phyloP scores from a whole-genome alignment of 2,888 invertebrate genomes.

The Drosophila austrosaltans region DNA sequence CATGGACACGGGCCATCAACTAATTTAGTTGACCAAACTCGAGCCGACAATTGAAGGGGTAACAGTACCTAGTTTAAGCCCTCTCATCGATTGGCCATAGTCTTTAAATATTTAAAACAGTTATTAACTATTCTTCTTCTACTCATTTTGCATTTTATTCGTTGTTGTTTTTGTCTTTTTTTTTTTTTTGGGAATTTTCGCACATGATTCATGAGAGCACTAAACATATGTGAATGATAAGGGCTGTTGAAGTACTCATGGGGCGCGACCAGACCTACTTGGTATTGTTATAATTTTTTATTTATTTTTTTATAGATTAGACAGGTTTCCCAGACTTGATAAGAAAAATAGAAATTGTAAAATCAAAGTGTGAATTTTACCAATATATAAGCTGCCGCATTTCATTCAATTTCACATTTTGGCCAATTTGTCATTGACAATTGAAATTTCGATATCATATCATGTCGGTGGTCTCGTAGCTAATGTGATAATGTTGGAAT shows the following conservation, averaged over 20 bases:
- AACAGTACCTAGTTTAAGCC: background rate
- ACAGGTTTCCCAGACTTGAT: constrained; percentile 17
- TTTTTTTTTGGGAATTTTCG: constrained; percentile 44
- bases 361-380: constrained; percentile 2
- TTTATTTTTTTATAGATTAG: constrained; percentile 8
- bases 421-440: constrained; percentile 6
- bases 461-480: background rate
- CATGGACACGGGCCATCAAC: constrained; percentile 15
- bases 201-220: constrained; percentile 45
- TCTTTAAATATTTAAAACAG: constrained; percentile 44
- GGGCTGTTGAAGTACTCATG: constrained; percentile 1
- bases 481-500: background rate
- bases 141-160: constrained; percentile 37
- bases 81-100: background rate
- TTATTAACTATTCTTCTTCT: constrained; percentile 19
- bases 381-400: background rate
- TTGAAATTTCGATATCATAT: background rate
- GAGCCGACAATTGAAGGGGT: background rate
- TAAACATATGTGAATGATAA: constrained; percentile 20
- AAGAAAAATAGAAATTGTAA: constrained; percentile 7
- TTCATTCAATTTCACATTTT: background rate
- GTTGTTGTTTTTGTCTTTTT: constrained; percentile 16
- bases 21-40: constrained; percentile 3
- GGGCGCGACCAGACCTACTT: constrained; percentile 10
- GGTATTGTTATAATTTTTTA: background rate